A percentile compares a stretch with the other conserved stretches of the same genome.
Conservation (phyloP, 2,113 vertebrate species). For the Spizaetus ornatus region DNA sequence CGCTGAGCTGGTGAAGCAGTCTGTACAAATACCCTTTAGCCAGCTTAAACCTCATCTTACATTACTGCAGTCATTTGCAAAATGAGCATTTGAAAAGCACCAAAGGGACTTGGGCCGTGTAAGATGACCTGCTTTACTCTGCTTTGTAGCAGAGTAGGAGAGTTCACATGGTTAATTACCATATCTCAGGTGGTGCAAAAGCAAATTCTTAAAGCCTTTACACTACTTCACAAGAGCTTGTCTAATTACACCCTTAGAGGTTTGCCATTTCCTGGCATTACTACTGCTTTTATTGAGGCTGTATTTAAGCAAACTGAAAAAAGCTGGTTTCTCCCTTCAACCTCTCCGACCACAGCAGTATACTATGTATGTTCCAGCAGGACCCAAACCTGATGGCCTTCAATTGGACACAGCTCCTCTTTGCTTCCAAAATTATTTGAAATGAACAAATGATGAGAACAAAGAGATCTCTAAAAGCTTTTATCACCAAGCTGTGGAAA, state of each 20-base stretch:
- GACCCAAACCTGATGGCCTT: background rate
- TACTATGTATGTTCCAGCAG: background rate
- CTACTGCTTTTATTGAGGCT: background rate
- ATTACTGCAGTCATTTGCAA: background rate
- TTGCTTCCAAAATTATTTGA: background rate
- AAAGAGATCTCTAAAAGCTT: background rate
- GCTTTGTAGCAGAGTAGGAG: background rate
- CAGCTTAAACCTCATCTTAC: background rate
- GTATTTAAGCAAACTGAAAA: background rate
- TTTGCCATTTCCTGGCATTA: background rate
- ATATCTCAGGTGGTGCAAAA: background rate
- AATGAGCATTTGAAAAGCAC: background rate
- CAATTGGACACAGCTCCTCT: background rate
- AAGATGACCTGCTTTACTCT: background rate
- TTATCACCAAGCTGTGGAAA: background rate
- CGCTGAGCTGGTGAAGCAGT: background rate
- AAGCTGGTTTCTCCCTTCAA: background rate
- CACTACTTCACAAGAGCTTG: background rate
- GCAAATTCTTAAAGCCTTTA: background rate
- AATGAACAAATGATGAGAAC: background rate
- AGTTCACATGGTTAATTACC: background rate
- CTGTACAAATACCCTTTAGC: background rate
- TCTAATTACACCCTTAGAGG: background rate
- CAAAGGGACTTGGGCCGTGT: background rate
- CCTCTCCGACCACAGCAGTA: background rate